A percentile compares a stretch with the other conserved stretches of the same genome.
phyloP scores from a whole-genome alignment of 2,888 invertebrate genomes.

The Plemyria rubiginata region DNA sequence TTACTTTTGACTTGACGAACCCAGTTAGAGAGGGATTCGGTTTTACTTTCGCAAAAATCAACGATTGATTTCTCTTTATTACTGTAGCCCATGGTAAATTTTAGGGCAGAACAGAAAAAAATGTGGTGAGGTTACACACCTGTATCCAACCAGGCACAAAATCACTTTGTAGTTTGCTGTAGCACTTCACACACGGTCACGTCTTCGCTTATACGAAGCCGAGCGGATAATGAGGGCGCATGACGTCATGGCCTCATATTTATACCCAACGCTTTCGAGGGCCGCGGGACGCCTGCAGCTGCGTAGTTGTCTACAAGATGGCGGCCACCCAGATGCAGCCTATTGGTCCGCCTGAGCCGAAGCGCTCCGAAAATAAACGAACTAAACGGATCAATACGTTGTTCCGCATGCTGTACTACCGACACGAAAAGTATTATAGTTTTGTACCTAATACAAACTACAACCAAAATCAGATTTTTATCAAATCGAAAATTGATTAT shows the following conservation, averaged over 20 bases:
- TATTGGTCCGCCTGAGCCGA: constrained; percentile 40
- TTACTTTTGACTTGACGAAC: constrained; percentile 87
- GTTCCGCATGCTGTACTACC: constrained; percentile 27
- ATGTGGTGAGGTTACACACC: constrained; percentile 78
- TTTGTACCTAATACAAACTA: neutral
- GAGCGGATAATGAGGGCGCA: constrained; percentile 54
- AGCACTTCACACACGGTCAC: constrained; percentile 70
- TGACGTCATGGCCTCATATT: constrained; percentile 67
- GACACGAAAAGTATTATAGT: constrained; percentile 9
- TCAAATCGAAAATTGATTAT: no score
- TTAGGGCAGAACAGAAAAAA: constrained; percentile 62
- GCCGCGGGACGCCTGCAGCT: constrained; percentile 51
- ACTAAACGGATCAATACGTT: constrained; percentile 37
- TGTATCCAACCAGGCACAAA: constrained; percentile 78
- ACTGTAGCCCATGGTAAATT: constrained; percentile 73
- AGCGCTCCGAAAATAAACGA: constrained; percentile 41
- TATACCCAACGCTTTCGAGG: constrained; percentile 60
- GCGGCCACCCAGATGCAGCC: constrained; percentile 52
- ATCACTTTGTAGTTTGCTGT: constrained; percentile 60
- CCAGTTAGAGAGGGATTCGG: constrained; percentile 86
- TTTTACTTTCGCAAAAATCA: constrained; percentile 84
- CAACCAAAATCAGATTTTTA: neutral
- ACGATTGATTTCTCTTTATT: constrained; percentile 75
- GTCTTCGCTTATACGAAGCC: constrained; percentile 65
- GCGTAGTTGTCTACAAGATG: constrained; percentile 73